Evolutionary conservation across 2,888 invertebrate species (phyloP), one percentile per base, ranked within the genome.

Genomic region (Cancer borealis): DNA sequence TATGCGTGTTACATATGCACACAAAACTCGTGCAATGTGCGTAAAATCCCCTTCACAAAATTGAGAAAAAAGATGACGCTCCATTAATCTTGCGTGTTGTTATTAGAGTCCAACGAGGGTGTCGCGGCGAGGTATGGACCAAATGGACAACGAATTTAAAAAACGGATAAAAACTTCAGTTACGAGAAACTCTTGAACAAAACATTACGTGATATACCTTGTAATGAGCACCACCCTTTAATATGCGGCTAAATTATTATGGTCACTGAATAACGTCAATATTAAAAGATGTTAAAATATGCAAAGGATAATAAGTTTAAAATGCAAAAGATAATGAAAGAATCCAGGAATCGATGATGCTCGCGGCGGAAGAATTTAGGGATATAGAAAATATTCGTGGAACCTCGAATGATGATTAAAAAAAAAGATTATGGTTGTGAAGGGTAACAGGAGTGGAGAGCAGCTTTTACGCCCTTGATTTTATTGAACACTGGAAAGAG

Each of bases 301-400:
- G 73, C 73, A 73, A 73, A n/a, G n/a, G 73, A n/a, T n/a, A n/a
- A n/a, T 4, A 5, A 8, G 3, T 73, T 73, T n/a, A 73, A 73
- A 73, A 73, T 73, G 73, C 73, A 73, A 73, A 73, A 73, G 73
- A 73, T 73, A 73, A 73, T 73, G 73, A 73, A 73, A 73, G 73
- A 21, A 26, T 73, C 6, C 26, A n/a, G 73, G 21, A 73, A 73
- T 26, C 26, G 73, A n/a, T 73, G n/a, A 17, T 73, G 73, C n/a
- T 73, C 73, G 21, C 1, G 73, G 21, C 1, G 73, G 54, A 17
- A n/a, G 73, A 73, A 73, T 73, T 73, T 73, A 73, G n/a, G 73
- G 54, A 12, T 54, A 17, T 54, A 17, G 54, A 17, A 54, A 73
- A 73, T 73, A 73, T 73, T 21, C 73, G 73, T 26, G n/a, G 26